phyloP scores from a whole-genome alignment of 2,113 vertebrate genomes.

The Bubo scandiacus region DNA sequence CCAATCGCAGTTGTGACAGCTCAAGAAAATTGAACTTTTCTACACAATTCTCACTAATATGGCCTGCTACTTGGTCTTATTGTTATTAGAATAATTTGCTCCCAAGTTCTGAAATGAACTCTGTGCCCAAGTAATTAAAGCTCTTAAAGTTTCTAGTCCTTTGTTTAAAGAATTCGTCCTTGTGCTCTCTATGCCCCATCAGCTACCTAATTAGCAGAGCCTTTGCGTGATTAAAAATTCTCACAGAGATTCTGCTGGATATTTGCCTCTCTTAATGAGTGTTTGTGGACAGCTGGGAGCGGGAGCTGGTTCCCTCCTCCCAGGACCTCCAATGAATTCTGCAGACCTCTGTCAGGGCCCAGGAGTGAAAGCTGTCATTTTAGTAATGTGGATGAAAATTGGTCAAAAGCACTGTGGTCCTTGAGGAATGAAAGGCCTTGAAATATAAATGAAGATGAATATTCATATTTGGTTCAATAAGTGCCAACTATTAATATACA shows the following conservation, averaged over 20 bases:
- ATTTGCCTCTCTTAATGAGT: constrained; percentile 99
- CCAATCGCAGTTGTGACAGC: constrained; percentile 74
- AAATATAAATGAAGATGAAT: constrained; percentile 99
- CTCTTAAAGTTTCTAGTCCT: constrained; percentile 99
- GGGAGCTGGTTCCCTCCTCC: constrained; percentile 82
- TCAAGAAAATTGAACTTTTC: constrained; percentile 89
- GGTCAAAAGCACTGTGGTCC: constrained; percentile 88
- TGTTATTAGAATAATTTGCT: constrained; percentile 98
- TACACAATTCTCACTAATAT: constrained; percentile 84
- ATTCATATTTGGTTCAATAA: constrained; percentile 98
- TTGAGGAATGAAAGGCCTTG: constrained; percentile 93
- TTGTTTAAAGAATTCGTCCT: constrained; percentile 99
- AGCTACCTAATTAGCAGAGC: constrained; percentile 99
- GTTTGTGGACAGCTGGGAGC: constrained; percentile 99
- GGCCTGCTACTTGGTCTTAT: constrained; percentile 89
- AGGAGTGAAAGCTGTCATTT: constrained; percentile 98
- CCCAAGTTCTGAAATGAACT: constrained; percentile 99
- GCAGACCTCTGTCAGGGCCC: constrained; percentile 98
- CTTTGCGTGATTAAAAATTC: constrained; percentile 99
- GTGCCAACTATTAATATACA: constrained; percentile 99
- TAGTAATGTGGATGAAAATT: constrained; percentile 94
- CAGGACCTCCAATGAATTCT: constrained; percentile 90
- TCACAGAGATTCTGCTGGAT: constrained; percentile 99
- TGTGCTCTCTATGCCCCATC: constrained; percentile 99
- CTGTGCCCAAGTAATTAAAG: constrained; percentile 99